Evolutionary conservation across 2,888 invertebrate species (phyloP).

Genomic region (Cheilosia vernalis): DNA sequence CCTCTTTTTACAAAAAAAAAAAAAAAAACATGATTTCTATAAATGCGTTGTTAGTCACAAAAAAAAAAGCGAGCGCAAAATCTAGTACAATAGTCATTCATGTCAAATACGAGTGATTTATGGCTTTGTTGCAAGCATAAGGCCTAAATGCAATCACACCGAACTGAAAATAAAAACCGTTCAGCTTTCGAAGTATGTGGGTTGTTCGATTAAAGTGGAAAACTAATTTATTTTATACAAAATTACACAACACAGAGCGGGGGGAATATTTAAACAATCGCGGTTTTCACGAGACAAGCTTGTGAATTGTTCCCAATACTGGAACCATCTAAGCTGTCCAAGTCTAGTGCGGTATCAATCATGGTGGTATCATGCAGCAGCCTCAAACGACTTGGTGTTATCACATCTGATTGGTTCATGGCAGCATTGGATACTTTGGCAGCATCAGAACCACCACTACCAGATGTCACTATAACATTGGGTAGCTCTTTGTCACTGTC

Average conservation of each 20-base stretch:
- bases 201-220: constrained; percentile 20
- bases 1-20: constrained; percentile 27
- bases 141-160: constrained; percentile 59
- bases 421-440: constrained; percentile 64
- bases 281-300: constrained; percentile 87
- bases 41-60: constrained; percentile 54
- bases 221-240: constrained; percentile 54
- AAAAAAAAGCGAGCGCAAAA: constrained; percentile 23
- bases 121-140: constrained; percentile 67
- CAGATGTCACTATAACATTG: constrained; percentile 38
- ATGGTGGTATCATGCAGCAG: constrained; percentile 94
- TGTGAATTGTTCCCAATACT: constrained; percentile 88
- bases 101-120: constrained; percentile 61
- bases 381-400: constrained; percentile 90
- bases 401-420: constrained; percentile 81
- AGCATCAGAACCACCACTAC: constrained; percentile 18
- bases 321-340: constrained; percentile 92
- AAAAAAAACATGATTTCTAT: constrained; percentile 41
- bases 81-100: constrained; percentile 53
- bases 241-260: constrained; percentile 65
- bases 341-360: constrained; percentile 95
- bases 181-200: constrained; percentile 26
- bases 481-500: constrained; percentile 64
- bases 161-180: constrained; percentile 15
- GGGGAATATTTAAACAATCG: constrained; percentile 78